Evolutionary conservation across 2,113 vertebrate genomes (phyloP), one percentile per base, ranked within the genome.

Genomic region (Coptodon bakossiorum): DNA sequence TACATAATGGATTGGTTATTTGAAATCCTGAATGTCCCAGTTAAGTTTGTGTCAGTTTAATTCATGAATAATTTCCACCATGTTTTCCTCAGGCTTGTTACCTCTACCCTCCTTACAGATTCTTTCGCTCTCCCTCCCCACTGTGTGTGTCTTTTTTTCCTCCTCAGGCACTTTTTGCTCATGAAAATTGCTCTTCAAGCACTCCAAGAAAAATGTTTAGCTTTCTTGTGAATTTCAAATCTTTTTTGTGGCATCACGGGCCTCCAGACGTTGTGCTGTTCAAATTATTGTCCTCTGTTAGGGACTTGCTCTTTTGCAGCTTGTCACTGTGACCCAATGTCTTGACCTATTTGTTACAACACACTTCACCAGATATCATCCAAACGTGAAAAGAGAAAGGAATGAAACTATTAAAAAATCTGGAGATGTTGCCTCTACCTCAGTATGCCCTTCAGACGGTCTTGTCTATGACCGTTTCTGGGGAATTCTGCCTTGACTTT

Each of bases 1-100:
- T 92, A 86, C 86, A 93, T 92, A 95, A 95, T 94, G 80, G 61
- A 92, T 92, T 71, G 50, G 68, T 85, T 91, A 91, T 92, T 91
- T 93, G 85, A 91, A 93, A 92, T 88, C 86, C 71, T 91, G 80
- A 86, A 89, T 89, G 90, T 91, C 91, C 92, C 83, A 92, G 89
- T 93, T 93, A 92, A 48, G 73, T 89, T 89, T 89, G 83, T 89
- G 86, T 90, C 84, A 80, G 84, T 92, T 93, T 87, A 90, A 90
- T 83, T 92, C 91, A 93, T 93, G 56, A 94, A 94, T 95, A 92
- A 93, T 92, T 94, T 83, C 87, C 84, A 43, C 17, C 43, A 68
- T 92, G 88, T 92, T 90, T 93, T 92, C 43, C 68, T 93, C 84
- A 43, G 53, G 86, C 81, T 87, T 80, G 78, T 86, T 78, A 87